phyloP scores from a whole-genome alignment of 2,888 invertebrate genomes.

The Thumatha senex region DNA sequence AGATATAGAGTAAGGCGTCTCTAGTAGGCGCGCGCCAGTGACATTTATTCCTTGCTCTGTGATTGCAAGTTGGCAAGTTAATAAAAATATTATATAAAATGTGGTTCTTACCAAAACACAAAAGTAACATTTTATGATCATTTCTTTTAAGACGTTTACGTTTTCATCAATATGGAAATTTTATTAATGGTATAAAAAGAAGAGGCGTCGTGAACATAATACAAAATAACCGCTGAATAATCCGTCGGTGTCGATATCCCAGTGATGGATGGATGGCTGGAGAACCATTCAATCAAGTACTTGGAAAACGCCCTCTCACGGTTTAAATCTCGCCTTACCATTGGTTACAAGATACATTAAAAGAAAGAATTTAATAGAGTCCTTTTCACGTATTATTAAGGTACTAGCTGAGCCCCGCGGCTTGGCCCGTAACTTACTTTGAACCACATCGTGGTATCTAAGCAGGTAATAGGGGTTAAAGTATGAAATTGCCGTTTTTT shows the following conservation, averaged over 20 bases:
- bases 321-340: constrained; percentile 28
- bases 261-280: constrained; percentile 45
- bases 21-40: too few species aligned
- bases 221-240: constrained; percentile 26
- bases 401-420: too few species aligned
- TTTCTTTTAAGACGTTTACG: background rate
- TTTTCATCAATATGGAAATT: constrained; percentile 11
- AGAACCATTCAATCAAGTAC: constrained; percentile 44
- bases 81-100: too few species aligned
- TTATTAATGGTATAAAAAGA: constrained; percentile 11
- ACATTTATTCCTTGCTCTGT: too few species aligned
- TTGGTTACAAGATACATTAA: background rate
- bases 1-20: too few species aligned
- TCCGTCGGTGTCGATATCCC: constrained; percentile 27
- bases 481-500: too few species aligned
- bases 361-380: too few species aligned
- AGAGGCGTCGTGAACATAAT: constrained; percentile 13
- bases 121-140: background rate
- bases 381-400: too few species aligned
- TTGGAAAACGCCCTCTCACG: constrained; percentile 31
- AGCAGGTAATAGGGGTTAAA: too few species aligned
- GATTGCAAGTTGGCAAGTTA: too few species aligned
- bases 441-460: too few species aligned
- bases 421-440: too few species aligned
- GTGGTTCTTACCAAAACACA: background rate